Conservation (phyloP, 1,140 invertebrate genomes). For the Diorhabda elongata region DNA sequence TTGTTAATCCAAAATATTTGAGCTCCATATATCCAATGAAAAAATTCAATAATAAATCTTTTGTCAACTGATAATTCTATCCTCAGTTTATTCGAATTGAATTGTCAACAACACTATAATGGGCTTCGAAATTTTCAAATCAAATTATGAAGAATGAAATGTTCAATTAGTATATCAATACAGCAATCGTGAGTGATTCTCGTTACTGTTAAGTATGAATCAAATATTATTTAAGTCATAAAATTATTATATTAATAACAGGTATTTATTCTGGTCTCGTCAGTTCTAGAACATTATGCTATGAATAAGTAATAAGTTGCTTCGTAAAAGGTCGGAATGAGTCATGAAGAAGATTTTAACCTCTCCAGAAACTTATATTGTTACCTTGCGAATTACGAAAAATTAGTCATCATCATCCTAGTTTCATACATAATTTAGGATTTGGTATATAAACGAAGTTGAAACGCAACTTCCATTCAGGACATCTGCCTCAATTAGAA, state of each 20-base stretch:
- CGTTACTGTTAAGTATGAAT: not conserved
- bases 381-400: too few relatives aligned
- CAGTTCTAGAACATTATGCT: not conserved
- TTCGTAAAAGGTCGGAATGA: not conserved
- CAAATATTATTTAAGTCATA: not conserved
- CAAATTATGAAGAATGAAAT: not conserved
- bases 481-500: too few relatives aligned
- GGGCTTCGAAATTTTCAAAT: not conserved
- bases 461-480: too few relatives aligned
- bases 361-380: too few relatives aligned
- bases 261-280: slow-evolving; percentile 2
- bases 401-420: too few relatives aligned
- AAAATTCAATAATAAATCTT: not conserved
- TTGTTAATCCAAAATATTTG: too few relatives aligned
- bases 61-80: not conserved
- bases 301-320: not conserved
- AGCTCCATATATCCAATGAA: too few relatives aligned
- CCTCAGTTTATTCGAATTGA: not conserved
- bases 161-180: slow-evolving; percentile 3
- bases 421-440: too few relatives aligned
- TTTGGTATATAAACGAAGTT: too few relatives aligned
- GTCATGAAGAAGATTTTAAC: too few relatives aligned
- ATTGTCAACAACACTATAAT: not conserved
- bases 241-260: not conserved
- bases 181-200: not conserved